These are phyloP conservation scores for Microtus oregoni DNA, from an alignment of 2,113 vertebrate genomes.

Conservation along the genomic window DNA sequence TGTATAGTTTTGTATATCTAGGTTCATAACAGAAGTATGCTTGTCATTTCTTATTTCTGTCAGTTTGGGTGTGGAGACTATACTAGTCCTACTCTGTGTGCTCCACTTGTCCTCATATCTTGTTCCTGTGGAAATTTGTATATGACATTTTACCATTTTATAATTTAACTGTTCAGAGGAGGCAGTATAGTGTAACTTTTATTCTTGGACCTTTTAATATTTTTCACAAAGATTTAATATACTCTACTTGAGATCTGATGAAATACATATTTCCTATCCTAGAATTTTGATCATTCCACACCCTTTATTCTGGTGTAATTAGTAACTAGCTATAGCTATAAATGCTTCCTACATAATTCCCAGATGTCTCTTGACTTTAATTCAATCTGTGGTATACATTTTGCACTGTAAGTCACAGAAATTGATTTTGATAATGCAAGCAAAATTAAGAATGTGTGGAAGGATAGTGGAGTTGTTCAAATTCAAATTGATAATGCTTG, in stretches of 20 bases:
- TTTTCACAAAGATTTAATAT: neutral
- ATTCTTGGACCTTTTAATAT: slow-evolving; percentile 24
- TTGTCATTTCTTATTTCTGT: neutral
- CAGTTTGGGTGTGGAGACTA: neutral
- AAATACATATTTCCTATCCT: neutral
- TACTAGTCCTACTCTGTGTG: neutral
- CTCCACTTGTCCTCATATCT: neutral
- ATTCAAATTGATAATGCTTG: neutral
- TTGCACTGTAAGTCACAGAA: neutral
- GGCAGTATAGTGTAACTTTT: neutral
- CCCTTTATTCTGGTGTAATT: neutral
- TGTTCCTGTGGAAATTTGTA: neutral
- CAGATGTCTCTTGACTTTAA: neutral
- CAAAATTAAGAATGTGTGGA: neutral
- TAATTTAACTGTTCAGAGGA: neutral
- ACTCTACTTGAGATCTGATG: neutral
- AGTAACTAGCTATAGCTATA: slow-evolving; percentile 10
- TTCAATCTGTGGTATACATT: slow-evolving; percentile 27
- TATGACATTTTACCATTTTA: neutral
- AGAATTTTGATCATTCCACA: neutral
- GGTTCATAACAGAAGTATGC: neutral
- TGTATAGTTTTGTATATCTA: neutral
- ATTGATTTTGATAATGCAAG: slow-evolving; percentile 8
- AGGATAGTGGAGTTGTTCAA: neutral
- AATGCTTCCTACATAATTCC: neutral